phyloP scores from a whole-genome alignment of 2,113 vertebrate species.

The Serilophus lunatus region DNA sequence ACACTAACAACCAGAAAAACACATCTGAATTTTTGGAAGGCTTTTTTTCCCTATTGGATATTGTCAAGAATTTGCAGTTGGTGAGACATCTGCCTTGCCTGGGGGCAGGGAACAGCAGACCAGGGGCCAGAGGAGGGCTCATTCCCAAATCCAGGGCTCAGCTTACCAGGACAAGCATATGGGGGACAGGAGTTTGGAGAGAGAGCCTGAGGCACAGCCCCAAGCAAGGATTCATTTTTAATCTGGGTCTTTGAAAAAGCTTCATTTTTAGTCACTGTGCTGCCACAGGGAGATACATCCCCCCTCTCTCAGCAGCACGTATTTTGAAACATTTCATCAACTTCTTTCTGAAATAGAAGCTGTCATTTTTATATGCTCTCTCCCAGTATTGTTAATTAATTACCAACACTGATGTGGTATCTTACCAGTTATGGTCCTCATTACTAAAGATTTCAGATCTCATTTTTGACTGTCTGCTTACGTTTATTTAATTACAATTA shows the following conservation, averaged over 20 bases:
- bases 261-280: neutral
- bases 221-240: neutral
- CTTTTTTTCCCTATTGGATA: neutral
- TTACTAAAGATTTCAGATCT: constrained; percentile 17
- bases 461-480: constrained; percentile 18
- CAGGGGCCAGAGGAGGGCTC: neutral
- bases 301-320: neutral
- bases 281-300: neutral
- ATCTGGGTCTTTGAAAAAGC: neutral
- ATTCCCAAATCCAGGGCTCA: neutral
- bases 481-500: constrained; percentile 36
- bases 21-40: neutral
- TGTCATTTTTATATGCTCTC: constrained; percentile 14
- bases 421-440: constrained; percentile 28
- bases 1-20: neutral
- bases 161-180: neutral
- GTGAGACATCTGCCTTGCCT: neutral
- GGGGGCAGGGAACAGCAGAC: neutral
- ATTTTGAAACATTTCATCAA: constrained; percentile 22
- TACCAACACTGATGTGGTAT: neutral
- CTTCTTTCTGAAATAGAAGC: constrained; percentile 40
- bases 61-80: neutral
- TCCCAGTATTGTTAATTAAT: constrained; percentile 53
- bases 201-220: neutral
- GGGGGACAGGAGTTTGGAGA: neutral